phyloP scores from a whole-genome alignment of 2,797 vertebrate species.

The Pogoniulus pusillus region DNA sequence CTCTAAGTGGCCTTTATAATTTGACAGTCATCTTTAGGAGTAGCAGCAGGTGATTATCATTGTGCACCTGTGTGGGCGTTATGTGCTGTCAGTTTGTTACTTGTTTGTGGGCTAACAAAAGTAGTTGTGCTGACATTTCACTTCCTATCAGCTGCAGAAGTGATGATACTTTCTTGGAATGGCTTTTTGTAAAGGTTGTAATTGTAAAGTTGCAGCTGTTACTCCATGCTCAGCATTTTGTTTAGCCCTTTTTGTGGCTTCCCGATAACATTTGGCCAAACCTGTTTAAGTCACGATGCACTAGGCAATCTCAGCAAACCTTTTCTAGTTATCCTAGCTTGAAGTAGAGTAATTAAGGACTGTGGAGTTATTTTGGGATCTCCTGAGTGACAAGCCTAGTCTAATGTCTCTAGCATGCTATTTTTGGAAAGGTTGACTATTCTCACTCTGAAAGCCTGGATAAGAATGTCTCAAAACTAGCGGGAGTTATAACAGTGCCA shows the following conservation, averaged over 20 bases:
- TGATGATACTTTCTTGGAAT: neutral
- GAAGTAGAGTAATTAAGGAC: constrained; percentile 6
- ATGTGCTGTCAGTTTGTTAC: neutral
- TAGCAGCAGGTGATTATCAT: neutral
- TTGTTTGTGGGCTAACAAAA: neutral
- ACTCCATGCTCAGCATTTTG: neutral
- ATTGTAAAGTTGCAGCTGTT: neutral
- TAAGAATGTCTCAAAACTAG: neutral
- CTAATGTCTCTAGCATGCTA: constrained; percentile 27
- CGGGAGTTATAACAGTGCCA: too few species aligned
- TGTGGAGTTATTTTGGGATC: constrained; percentile 49
- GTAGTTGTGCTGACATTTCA: neutral
- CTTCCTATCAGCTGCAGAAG: neutral
- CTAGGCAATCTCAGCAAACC: neutral
- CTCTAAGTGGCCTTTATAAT: neutral
- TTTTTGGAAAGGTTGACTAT: constrained; percentile 45
- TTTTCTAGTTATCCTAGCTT: constrained; percentile 15
- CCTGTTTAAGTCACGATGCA: neutral
- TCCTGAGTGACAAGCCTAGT: constrained; percentile 9
- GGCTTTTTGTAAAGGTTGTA: neutral
- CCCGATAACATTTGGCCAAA: neutral
- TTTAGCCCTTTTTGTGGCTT: neutral
- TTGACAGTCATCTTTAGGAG: neutral
- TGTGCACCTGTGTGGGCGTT: neutral
- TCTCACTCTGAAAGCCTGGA: neutral